Evolutionary conservation across 2,113 vertebrate species (phyloP).

Genomic region (Oncorhynchus tshawytscha): DNA sequence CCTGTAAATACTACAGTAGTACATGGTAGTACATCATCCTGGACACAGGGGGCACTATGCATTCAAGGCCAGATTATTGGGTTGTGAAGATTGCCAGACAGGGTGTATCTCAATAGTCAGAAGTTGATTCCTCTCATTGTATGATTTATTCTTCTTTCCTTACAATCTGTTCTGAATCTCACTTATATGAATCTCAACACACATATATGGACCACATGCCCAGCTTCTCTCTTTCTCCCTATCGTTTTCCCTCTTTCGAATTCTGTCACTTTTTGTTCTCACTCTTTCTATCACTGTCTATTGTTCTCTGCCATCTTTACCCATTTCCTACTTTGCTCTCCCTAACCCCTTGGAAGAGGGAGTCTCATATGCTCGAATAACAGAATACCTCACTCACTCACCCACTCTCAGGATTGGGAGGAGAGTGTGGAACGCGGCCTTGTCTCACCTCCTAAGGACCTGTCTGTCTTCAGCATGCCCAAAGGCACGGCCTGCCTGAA

Average conservation of each 20-base stretch:
- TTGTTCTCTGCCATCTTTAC: not conserved
- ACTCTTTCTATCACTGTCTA: not conserved
- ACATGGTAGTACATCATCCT: not conserved
- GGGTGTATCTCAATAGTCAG: not conserved
- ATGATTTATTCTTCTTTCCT: not conserved
- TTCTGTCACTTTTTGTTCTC: not conserved
- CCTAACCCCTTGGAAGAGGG: not conserved
- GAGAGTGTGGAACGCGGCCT: slow-evolving; percentile 89
- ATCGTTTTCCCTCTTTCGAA: no score
- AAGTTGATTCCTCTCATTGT: not conserved
- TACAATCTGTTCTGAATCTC: not conserved
- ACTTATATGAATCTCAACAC: not conserved
- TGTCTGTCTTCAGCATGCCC: slow-evolving; percentile 87
- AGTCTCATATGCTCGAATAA: not conserved
- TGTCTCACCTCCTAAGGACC: slow-evolving; percentile 88
- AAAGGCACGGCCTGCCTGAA: slow-evolving; percentile 86
- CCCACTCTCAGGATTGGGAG: slow-evolving; percentile 90
- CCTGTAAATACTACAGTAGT: not conserved
- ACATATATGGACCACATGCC: no score
- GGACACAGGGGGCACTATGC: not conserved
- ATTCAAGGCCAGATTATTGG: not conserved
- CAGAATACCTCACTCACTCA: not conserved
- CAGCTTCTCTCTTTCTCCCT: not conserved
- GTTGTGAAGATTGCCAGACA: not conserved
- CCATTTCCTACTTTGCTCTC: not conserved